Evolutionary conservation across 1,140 invertebrate species (phyloP).

Genomic region (Zaprionus davidi): DNA sequence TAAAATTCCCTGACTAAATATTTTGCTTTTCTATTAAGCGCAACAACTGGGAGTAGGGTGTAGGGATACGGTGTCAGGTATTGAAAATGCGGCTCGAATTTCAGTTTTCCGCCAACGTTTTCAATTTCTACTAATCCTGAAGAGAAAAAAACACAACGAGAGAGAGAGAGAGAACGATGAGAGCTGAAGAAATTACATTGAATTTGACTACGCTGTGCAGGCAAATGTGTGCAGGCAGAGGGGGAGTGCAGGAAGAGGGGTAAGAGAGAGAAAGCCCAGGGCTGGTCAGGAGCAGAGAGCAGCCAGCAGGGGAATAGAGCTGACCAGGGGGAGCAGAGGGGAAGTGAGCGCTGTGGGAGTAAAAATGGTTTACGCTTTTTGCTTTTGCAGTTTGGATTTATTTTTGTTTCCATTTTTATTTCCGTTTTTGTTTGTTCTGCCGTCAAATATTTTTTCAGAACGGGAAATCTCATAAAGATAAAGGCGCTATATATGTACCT

Average conservation of each 20-base stretch:
- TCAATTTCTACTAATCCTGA: conserved; percentile 73
- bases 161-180: conserved; percentile 2
- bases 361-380: conserved; percentile 47
- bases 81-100: conserved; percentile 8
- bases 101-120: conserved; percentile 34
- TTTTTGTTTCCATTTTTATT: conserved; percentile 36
- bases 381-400: conserved; percentile 27
- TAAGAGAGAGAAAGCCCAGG: not conserved
- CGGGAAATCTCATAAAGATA: conserved; percentile 45
- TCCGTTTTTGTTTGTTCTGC: conserved; percentile 46
- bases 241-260: not conserved
- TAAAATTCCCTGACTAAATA: conserved; percentile 72
- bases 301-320: too few species aligned
- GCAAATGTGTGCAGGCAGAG: not conserved
- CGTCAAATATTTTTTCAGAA: not conserved
- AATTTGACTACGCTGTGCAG: conserved; percentile 50
- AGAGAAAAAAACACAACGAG: conserved; percentile 15
- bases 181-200: conserved; percentile 61
- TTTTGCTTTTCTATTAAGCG: conserved; percentile 69
- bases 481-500: conserved; percentile 6
- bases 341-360: not conserved
- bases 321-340: not conserved
- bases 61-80: not conserved
- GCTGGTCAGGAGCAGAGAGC: too few species aligned
- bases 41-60: not conserved